A percentile compares a stretch with the other conserved stretches of the same genome.
Conservation (phyloP, 2,113 vertebrate species). For the human region DNA sequence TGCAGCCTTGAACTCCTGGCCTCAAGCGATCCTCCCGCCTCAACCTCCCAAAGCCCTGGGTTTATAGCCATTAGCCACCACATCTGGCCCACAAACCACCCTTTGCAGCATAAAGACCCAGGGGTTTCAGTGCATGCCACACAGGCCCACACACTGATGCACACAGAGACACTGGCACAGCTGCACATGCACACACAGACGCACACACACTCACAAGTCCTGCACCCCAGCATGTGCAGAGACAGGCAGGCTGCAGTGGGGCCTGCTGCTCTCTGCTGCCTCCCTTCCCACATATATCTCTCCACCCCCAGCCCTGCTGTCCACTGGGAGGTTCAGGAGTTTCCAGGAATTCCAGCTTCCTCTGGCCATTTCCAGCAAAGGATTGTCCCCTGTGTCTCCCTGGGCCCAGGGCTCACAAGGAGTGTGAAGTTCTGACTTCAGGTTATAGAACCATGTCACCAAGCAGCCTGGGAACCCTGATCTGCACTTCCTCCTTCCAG, state of each 20-base stretch:
- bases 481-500: not conserved
- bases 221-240: not conserved
- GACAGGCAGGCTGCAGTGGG: not conserved
- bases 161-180: not conserved
- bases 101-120: not conserved
- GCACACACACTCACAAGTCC: not conserved
- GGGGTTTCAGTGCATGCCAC: not conserved
- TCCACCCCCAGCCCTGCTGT: not conserved
- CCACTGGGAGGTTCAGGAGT: not conserved
- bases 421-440: not conserved
- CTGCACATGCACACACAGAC: not conserved
- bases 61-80: too few species aligned
- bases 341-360: slow-evolving; percentile 29
- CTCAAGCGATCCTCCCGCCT: too few species aligned
- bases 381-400: not conserved
- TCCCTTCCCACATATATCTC: not conserved
- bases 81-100: not conserved
- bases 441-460: not conserved
- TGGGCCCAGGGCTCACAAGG: not conserved
- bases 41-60: too few species aligned
- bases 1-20: too few species aligned
- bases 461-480: not conserved
- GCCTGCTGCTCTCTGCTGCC: not conserved
- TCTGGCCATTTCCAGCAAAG: slow-evolving; percentile 30
- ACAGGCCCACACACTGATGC: not conserved